These are phyloP conservation scores for Catharus minimus DNA, from an alignment of 2,113 vertebrate genomes.

Conservation along the genomic window DNA sequence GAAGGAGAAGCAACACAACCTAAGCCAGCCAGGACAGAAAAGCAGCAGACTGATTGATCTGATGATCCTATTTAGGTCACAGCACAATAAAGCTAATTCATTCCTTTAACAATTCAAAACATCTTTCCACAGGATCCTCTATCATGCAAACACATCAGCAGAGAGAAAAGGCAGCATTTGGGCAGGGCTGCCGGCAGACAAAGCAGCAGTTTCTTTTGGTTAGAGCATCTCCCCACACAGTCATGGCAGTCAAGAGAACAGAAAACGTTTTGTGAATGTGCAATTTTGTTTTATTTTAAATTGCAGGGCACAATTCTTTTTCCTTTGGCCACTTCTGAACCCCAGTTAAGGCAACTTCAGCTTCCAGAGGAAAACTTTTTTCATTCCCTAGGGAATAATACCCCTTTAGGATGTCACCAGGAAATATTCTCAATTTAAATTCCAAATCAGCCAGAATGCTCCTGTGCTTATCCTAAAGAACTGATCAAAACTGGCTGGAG, in stretches of 20 bases:
- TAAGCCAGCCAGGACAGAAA: constrained; percentile 26
- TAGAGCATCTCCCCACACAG: neutral
- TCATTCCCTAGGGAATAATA: neutral
- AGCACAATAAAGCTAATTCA: constrained; percentile 62
- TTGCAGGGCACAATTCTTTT: neutral
- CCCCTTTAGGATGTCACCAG: neutral
- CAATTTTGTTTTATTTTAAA: neutral
- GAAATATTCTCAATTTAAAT: neutral
- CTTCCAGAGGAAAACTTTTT: neutral
- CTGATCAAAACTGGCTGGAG: neutral
- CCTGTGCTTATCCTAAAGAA: neutral
- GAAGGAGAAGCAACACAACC: neutral
- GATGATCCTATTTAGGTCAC: constrained; percentile 68
- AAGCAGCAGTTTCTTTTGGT: constrained; percentile 16
- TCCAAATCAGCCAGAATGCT: neutral
- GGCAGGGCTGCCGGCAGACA: constrained; percentile 17
- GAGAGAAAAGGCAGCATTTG: constrained; percentile 25
- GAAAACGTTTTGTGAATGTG: neutral
- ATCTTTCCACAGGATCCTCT: constrained; percentile 53
- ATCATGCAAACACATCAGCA: constrained; percentile 46
- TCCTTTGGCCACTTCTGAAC: neutral
- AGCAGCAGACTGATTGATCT: constrained; percentile 60
- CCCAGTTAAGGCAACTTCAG: neutral
- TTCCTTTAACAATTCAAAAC: constrained; percentile 64
- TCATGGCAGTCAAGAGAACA: neutral